phyloP scores from a whole-genome alignment of 2,113 vertebrate species.

The Oreochromis aureus region DNA sequence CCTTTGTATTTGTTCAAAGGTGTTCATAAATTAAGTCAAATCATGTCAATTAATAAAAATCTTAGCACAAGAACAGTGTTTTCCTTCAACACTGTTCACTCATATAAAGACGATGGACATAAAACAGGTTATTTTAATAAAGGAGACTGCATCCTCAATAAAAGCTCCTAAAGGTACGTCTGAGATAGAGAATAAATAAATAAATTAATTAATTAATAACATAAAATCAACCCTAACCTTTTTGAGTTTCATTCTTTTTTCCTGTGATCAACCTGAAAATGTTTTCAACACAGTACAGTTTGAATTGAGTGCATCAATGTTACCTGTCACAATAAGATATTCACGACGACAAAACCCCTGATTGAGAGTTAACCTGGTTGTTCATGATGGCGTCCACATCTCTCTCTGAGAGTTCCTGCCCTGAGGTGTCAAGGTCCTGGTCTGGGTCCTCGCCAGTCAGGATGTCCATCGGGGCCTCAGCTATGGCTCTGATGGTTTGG shows the following conservation, averaged over 20 bases:
- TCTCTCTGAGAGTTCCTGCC: constrained; percentile 63
- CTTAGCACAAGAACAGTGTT: neutral
- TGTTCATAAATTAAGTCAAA: neutral
- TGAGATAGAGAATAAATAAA: neutral
- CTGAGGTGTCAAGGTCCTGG: constrained; percentile 50
- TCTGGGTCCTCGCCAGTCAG: constrained; percentile 76
- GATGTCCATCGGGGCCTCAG: constrained; percentile 82
- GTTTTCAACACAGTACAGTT: neutral
- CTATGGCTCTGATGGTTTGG: constrained; percentile 79
- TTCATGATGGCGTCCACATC: constrained; percentile 59
- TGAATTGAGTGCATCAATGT: neutral
- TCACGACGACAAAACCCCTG: neutral
- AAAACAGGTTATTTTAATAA: neutral
- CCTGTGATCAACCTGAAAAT: neutral
- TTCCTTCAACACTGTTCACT: neutral
- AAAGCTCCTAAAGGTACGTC: neutral
- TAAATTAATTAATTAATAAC: neutral
- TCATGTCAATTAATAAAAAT: neutral
- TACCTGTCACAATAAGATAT: neutral
- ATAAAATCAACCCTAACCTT: neutral
- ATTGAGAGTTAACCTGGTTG: constrained; percentile 59
- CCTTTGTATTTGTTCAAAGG: neutral
- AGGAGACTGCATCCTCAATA: neutral
- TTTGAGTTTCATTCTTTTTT: neutral
- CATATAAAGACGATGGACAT: neutral